A percentile compares a stretch with the other conserved stretches of the same genome.
phyloP scores from a whole-genome alignment of 2,113 vertebrate genomes.

The Anolis sagrei region DNA sequence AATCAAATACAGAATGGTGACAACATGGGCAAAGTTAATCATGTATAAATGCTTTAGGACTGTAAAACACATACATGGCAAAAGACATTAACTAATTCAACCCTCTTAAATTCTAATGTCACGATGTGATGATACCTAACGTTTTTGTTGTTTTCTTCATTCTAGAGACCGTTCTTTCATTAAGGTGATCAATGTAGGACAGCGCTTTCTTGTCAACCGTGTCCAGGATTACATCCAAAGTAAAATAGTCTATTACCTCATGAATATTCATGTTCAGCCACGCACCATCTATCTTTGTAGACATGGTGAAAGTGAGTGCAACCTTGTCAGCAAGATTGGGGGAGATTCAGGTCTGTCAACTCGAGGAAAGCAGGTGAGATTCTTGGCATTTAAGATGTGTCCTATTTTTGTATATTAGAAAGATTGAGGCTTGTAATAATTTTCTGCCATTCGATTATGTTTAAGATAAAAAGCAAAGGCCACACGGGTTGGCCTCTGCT shows the following conservation, averaged over 20 bases:
- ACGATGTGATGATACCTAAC: background rate
- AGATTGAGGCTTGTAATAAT: background rate
- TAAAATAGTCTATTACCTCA: conserved; percentile 98
- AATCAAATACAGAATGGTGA: background rate
- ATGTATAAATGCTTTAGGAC: background rate
- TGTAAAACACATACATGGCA: background rate
- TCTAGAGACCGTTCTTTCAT: conserved; percentile 93
- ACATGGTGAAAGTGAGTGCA: conserved; percentile 93
- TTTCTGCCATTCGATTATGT: background rate
- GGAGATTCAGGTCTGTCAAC: conserved; percentile 90
- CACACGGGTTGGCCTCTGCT: too few relatives aligned
- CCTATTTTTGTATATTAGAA: background rate
- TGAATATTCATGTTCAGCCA: conserved; percentile 96
- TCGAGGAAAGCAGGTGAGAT: conserved; percentile 87
- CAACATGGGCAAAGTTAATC: background rate
- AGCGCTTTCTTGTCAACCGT: conserved; percentile 92
- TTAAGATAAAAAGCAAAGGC: background rate
- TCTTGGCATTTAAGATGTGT: background rate
- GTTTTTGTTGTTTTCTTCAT: conserved; percentile 46
- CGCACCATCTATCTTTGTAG: conserved; percentile 97
- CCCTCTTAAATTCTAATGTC: background rate
- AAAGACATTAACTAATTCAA: background rate
- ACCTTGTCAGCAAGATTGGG: conserved; percentile 88
- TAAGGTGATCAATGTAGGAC: conserved; percentile 97
- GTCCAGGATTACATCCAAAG: conserved; percentile 99